Evolutionary conservation across 2,888 invertebrate genomes (phyloP).

Genomic region (Eupithecia exiguata): DNA sequence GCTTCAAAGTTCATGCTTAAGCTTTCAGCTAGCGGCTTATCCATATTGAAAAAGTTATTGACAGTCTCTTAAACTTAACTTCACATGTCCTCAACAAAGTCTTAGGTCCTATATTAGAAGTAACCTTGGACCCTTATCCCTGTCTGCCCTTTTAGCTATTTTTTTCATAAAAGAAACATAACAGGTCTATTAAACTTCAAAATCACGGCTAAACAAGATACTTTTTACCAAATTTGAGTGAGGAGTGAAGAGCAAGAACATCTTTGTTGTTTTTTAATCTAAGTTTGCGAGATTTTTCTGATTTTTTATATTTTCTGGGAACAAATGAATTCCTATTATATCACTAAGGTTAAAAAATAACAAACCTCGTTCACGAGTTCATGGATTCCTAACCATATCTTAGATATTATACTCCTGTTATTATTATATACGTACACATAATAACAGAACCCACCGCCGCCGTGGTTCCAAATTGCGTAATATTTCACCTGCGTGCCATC

Average conservation of each 20-base stretch:
- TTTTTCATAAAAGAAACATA: slow-evolving; percentile 31
- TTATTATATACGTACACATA: neutral
- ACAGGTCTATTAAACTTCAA: slow-evolving; percentile 29
- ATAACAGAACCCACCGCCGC: slow-evolving; percentile 21
- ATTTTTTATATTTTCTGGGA: neutral
- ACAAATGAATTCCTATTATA: neutral
- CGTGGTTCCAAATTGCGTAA: slow-evolving; percentile 56
- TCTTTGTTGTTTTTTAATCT: slow-evolving; percentile 8
- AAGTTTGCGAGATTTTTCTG: neutral
- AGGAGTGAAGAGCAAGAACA: neutral
- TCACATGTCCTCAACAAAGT: slow-evolving; percentile 37
- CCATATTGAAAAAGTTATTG: slow-evolving; percentile 41
- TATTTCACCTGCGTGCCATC: slow-evolving; percentile 65
- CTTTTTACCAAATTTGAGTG: slow-evolving; percentile 12
- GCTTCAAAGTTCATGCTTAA: slow-evolving; percentile 16
- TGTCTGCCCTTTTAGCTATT: slow-evolving; percentile 37
- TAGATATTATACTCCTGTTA: neutral
- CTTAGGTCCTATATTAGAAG: slow-evolving; percentile 37
- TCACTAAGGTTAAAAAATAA: neutral
- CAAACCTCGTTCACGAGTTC: neutral
- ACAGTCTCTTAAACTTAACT: slow-evolving; percentile 34
- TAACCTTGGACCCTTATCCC: slow-evolving; percentile 35
- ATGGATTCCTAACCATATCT: neutral
- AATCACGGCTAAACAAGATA: slow-evolving; percentile 25
- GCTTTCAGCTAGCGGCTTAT: slow-evolving; percentile 31